Evolutionary conservation across 2,888 invertebrate genomes (phyloP), one percentile per base, ranked within the genome.

Genomic region (Boloria euphrosyne): DNA sequence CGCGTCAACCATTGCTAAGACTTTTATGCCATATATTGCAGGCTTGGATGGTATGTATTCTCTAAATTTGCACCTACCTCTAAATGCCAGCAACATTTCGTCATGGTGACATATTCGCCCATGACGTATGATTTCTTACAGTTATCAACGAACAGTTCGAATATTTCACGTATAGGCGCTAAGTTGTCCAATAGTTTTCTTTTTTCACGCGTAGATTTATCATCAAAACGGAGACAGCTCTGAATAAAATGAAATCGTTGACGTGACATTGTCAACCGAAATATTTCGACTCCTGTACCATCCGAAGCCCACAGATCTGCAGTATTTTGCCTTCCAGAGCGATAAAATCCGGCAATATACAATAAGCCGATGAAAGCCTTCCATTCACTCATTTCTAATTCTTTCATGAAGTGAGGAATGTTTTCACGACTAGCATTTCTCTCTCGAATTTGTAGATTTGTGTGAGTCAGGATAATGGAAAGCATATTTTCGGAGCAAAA

Each of bases 261-360:
- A 22, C 65, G 54, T 10, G 73, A 71, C 75, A 75, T 76, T 0
- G 73, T 71, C 2, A 65, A 53, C 0, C 73, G 57, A 71, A 75
- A 76, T 43, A 75, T 73, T n/a, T 75, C 74, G 17, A 75, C 71
- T 7, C 74, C 75, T 22, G 76, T 75, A 5, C 75, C 74, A 72
- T 75, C 75, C 4, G 67, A 69, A 17, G 61, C 7, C 71, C 74
- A 75, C 14, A 75, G 63, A 65, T 74, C 74, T 59, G 59, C 68
- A n/a, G 72, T 31, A 55, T 61, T 74, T 31, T 73, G 73, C 2
- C 71, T 57, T 44, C 53, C 59, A n/a, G 70, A 68, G 13, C 58
- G 51, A 47, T 55, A 27, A 10, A 68, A 47, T 10, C 71, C 71
- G 62, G 75, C 75, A 38, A 71, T 62, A 51, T 73, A 74, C 13